Conservation (phyloP, 2,888 invertebrate species). For the Sepioteuthis lessoniana region DNA sequence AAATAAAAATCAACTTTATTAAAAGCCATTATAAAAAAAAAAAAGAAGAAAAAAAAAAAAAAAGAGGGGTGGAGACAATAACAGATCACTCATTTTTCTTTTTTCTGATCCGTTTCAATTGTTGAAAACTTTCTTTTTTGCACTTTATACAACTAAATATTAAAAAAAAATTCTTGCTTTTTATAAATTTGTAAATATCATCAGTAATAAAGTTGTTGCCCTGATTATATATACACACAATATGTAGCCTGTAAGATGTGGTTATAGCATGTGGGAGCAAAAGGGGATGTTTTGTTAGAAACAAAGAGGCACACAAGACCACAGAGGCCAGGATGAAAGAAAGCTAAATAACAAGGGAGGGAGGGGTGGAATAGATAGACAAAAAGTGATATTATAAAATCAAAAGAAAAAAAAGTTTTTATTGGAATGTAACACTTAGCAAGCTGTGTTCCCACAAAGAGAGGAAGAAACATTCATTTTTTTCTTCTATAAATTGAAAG, state of each 20-base stretch:
- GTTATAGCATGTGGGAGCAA: too few species aligned
- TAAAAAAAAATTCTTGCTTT: background rate
- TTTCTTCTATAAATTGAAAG: background rate
- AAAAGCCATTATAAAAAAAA: background rate
- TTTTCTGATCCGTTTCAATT: background rate
- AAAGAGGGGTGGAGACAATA: too few species aligned
- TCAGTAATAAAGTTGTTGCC: background rate
- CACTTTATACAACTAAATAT: background rate
- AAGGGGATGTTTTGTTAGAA: background rate
- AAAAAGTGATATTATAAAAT: background rate
- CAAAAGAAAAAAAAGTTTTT: background rate
- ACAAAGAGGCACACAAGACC: background rate
- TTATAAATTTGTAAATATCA: background rate
- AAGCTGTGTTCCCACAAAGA: background rate
- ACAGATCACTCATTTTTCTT: background rate
- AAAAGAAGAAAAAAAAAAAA: background rate
- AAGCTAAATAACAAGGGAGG: background rate
- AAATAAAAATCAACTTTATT: conserved; percentile 16
- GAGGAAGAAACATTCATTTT: background rate
- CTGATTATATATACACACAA: background rate
- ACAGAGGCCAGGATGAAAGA: background rate
- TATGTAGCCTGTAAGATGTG: background rate
- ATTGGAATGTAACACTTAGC: background rate
- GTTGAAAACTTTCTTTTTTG: background rate
- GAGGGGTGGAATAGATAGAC: background rate